These are phyloP conservation scores for Pollenia amentaria DNA, from an alignment of 2,888 invertebrate genomes.

Conservation along the genomic window DNA sequence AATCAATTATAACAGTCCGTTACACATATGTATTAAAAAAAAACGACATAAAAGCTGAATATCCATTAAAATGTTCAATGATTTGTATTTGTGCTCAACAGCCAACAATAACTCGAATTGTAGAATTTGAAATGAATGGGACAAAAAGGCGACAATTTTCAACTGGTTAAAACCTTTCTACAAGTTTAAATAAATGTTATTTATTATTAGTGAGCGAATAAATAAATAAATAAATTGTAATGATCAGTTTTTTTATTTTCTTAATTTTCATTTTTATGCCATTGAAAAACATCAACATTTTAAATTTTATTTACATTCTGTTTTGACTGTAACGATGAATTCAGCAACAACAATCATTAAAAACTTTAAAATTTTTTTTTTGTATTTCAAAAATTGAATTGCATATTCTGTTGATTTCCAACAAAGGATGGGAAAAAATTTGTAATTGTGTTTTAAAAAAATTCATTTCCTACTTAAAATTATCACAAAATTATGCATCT, in stretches of 20 bases:
- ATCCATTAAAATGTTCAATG: constrained; percentile 1
- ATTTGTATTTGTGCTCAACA: not conserved
- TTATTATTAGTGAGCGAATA: constrained; percentile 3
- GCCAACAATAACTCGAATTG: not conserved
- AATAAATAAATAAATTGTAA: constrained; percentile 1
- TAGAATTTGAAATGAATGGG: not conserved
- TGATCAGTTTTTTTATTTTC: not conserved
- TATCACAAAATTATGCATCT: constrained; percentile 49
- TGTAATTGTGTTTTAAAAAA: constrained; percentile 29
- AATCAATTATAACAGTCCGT: constrained; percentile 20
- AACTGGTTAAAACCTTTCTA: constrained; percentile 5
- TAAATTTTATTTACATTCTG: not conserved
- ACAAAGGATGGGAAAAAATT: constrained; percentile 50
- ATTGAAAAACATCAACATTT: not conserved
- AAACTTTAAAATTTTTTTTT: not conserved
- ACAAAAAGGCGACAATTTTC: constrained; percentile 5
- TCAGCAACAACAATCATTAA: not conserved
- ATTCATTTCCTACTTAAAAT: constrained; percentile 56
- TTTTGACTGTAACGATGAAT: constrained; percentile 6
- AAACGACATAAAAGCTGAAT: not conserved
- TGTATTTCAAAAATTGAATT: not conserved
- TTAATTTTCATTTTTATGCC: no score
- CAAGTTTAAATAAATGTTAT: constrained; percentile 4
- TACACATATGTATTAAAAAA: constrained; percentile 14
- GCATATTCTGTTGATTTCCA: not conserved